A percentile compares a stretch with the other conserved stretches of the same genome.
Conservation (phyloP, 2,888 invertebrate species). For the Escarpia spicata region DNA sequence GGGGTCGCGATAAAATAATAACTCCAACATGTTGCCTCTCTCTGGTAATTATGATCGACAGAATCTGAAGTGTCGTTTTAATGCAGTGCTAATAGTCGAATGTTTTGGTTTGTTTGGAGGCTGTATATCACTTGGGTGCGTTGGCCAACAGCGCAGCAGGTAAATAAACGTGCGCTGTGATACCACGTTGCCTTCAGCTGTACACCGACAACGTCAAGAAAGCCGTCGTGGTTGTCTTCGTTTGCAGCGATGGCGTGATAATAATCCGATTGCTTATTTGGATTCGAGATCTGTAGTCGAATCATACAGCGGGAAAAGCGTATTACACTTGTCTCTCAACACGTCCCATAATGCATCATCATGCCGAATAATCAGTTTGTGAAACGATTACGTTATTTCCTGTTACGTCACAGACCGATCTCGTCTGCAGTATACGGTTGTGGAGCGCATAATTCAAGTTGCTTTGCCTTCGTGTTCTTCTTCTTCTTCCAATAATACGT, state of each 20-base stretch:
- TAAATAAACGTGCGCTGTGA: neutral
- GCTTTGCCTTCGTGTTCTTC: too few relatives aligned
- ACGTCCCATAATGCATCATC: neutral
- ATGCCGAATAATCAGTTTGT: neutral
- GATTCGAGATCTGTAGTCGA: neutral
- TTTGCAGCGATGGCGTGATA: neutral
- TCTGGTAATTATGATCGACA: neutral
- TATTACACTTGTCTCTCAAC: neutral
- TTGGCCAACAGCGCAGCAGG: neutral
- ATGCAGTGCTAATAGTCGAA: neutral
- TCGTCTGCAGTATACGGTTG: too few relatives aligned
- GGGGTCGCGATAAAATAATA: slow-evolving; percentile 23
- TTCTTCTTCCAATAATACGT: too few relatives aligned
- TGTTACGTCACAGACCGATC: neutral
- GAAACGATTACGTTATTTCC: neutral
- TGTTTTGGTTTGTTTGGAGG: neutral
- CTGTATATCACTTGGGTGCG: neutral
- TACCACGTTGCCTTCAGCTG: too few relatives aligned
- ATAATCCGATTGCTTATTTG: neutral
- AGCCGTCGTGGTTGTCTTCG: neutral
- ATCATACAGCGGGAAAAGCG: neutral
- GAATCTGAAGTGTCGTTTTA: neutral
- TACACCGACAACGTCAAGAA: neutral
- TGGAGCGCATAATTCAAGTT: too few relatives aligned
- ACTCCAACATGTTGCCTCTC: neutral